Evolutionary conservation across 2,888 invertebrate species (phyloP), one percentile per base, ranked within the genome.

Genomic region (Gryllus longicercus): DNA sequence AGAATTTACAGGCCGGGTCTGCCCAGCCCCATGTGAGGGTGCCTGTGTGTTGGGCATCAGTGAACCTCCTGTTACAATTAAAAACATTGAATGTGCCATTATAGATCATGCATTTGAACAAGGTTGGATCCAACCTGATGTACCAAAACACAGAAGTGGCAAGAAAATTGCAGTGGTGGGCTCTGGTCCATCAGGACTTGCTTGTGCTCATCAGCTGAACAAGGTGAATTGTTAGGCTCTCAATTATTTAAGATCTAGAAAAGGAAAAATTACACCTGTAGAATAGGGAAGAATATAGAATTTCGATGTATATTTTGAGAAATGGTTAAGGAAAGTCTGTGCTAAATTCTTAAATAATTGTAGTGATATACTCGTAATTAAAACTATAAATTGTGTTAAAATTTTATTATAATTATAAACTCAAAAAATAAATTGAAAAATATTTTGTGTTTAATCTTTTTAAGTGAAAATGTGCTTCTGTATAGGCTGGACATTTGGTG

Each of bases 21-120:
- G 96, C 84, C 96, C 98, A 2, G 99, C 99, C 14, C 99, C 99
- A 12, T 99, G 99, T 87, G 99, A 99, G 88, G 99, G 97, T 78
- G 97, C 99, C 4, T 99, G 99, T 87, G 98, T 98, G 81, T 88
- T 99, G 83, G 98, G 92, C 23, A 99, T 99, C 86, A 97, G 96
- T 25, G 96, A 97, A 85, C 97, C 98, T 4, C 91, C 99, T 16
- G 99, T 99, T 49, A 99, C 99, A 82, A 99, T 99, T 87, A 99
- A 99, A 89, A 98, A 98, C 87, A 99, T 99, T 84, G 99, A 99
- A 89, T 98, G 98, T 87, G 93, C 98, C 80, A 99, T 99, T 87
- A 98, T 99, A 84, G 99, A 99, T 89, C 93, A 97, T 88, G 99
- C 97, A 16, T 99, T 97, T 87, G 96, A 98, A 78, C 93, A 95